Evolutionary conservation across 2,797 vertebrate genomes (phyloP).

Genomic region (Hylomyscus alleni): DNA sequence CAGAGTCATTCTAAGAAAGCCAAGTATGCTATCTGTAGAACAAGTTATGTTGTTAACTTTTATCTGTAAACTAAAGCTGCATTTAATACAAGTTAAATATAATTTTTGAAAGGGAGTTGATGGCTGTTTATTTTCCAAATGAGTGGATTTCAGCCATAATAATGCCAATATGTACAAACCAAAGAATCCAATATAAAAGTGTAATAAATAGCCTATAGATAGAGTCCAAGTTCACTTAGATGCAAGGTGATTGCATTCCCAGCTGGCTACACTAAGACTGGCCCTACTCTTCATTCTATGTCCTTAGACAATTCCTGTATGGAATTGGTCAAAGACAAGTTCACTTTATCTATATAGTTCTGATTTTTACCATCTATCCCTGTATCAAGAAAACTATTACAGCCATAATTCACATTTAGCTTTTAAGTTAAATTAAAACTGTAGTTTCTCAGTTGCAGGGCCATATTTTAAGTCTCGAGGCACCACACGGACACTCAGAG

Average conservation of each 20-base stretch:
- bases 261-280: neutral
- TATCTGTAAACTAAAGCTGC: conserved; percentile 34
- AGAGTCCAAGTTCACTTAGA: neutral
- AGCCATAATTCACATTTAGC: neutral
- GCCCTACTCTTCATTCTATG: neutral
- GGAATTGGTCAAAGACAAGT: neutral
- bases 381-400: neutral
- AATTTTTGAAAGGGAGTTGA: neutral
- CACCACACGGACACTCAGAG: neutral
- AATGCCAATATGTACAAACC: neutral
- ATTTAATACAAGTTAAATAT: neutral
- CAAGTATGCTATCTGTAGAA: neutral
- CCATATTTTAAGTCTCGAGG: neutral
- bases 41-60: neutral
- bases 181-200: conserved; percentile 55
- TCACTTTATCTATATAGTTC: neutral
- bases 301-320: neutral
- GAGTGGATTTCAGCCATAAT: neutral
- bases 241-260: neutral
- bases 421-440: conserved; percentile 37
- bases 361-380: neutral
- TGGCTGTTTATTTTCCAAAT: neutral
- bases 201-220: neutral
- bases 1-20: conserved; percentile 25
- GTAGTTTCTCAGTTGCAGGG: neutral